These are phyloP conservation scores for Myiotriccus ornatus DNA, from an alignment of 2,797 vertebrate species.

Conservation along the genomic window DNA sequence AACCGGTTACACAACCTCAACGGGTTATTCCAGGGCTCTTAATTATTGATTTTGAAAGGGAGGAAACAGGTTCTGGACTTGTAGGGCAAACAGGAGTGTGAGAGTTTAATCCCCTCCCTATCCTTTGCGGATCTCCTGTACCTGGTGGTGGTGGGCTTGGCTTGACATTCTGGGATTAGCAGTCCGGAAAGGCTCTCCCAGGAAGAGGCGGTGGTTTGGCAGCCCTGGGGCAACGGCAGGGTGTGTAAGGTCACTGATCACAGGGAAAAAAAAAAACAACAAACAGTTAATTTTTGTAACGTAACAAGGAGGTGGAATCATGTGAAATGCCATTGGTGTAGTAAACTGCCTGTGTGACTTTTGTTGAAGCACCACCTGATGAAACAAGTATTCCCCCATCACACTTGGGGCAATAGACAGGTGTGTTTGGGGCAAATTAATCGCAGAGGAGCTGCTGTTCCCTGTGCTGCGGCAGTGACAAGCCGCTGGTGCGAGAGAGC, in stretches of 20 bases:
- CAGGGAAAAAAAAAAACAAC: fast-evolving
- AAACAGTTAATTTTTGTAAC: neutral
- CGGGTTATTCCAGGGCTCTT: neutral
- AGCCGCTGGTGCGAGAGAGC: fast-evolving
- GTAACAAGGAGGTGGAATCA: neutral
- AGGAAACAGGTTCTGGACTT: neutral
- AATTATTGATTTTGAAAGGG: neutral
- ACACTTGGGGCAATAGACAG: fast-evolving
- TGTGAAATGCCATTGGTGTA: neutral
- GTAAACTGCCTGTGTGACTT: neutral
- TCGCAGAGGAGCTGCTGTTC: neutral
- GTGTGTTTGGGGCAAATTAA: fast-evolving
- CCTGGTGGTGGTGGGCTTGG: neutral
- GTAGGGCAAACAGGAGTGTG: neutral
- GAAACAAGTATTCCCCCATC: too few species aligned
- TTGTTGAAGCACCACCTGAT: neutral
- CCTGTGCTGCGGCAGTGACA: neutral
- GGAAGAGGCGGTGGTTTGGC: neutral
- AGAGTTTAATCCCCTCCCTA: neutral
- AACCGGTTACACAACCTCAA: constrained; percentile 3
- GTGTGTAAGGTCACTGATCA: neutral
- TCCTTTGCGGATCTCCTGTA: neutral
- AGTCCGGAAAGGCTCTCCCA: neutral
- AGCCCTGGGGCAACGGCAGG: neutral
- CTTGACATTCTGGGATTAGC: neutral